These are phyloP conservation scores for Steatornis caripensis DNA, from an alignment of 2,113 vertebrate species.

Conservation along the genomic window DNA sequence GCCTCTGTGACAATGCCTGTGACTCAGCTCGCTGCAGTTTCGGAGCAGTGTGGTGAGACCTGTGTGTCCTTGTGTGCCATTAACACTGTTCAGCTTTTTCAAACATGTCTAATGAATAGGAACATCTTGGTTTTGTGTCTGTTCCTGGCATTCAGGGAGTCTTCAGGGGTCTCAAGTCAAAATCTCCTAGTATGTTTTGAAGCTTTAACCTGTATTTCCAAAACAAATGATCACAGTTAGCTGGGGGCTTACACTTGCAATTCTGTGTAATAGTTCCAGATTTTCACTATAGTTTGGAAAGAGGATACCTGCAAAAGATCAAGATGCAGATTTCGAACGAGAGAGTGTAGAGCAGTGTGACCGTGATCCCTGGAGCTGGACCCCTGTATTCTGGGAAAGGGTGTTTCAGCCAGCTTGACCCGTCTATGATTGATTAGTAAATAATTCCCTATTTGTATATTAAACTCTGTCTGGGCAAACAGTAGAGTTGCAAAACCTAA, in stretches of 20 bases:
- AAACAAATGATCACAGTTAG: neutral
- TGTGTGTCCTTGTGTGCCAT: neutral
- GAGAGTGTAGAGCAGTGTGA: neutral
- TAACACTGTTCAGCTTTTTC: rapidly evolving
- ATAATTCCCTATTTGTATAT: neutral
- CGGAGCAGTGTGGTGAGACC: too few species aligned
- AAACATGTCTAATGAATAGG: neutral
- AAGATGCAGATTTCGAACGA: neutral
- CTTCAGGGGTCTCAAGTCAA: neutral
- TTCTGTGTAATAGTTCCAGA: neutral
- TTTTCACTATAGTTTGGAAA: neutral
- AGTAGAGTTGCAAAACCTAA: neutral
- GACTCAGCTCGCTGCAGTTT: neutral
- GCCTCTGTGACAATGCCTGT: neutral
- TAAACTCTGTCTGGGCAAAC: neutral
- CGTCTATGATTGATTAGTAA: neutral
- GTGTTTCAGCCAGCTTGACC: neutral
- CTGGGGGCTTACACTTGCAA: neutral
- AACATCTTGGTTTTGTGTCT: neutral
- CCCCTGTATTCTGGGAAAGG: neutral
- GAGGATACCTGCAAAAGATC: neutral
- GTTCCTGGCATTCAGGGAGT: neutral
- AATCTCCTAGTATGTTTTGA: neutral
- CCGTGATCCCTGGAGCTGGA: neutral
- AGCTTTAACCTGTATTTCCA: neutral